phyloP scores from a whole-genome alignment of 1,140 invertebrate genomes.

The Neuroterus valhalla region DNA sequence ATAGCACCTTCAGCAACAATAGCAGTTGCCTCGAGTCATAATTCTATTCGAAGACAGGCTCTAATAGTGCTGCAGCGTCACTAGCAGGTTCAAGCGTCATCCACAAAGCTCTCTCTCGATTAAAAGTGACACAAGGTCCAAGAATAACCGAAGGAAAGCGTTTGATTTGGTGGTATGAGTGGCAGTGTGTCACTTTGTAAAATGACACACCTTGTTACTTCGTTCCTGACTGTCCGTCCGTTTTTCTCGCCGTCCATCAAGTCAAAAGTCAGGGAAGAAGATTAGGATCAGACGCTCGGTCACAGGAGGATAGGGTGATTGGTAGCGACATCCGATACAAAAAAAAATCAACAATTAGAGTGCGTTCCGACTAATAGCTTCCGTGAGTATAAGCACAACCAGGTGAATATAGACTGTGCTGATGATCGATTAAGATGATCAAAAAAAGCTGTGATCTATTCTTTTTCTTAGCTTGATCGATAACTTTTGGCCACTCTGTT shows the following conservation, averaged over 20 bases:
- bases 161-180: not conserved
- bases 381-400: conserved; percentile 2
- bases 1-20: conserved; percentile 15
- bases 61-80: conserved; percentile 22
- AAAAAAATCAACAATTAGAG: conserved; percentile 16
- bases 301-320: not conserved
- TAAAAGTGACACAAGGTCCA: not conserved
- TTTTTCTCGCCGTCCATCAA: not conserved
- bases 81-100: not conserved
- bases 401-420: not conserved
- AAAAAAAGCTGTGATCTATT: not conserved
- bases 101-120: conserved; percentile 2
- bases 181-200: conserved; percentile 8
- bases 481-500: not conserved
- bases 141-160: conserved; percentile 6
- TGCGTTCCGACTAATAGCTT: conserved; percentile 28
- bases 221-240: not conserved
- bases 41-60: conserved; percentile 6
- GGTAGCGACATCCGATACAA: not conserved
- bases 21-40: not conserved
- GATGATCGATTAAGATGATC: conserved; percentile 29
- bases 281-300: conserved; percentile 18
- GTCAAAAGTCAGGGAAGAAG: conserved; percentile 22
- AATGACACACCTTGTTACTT: conserved; percentile 10
- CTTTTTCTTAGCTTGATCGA: not conserved